Conservation (phyloP, 2,113 vertebrate genomes). For the Myotis yumanensis region DNA sequence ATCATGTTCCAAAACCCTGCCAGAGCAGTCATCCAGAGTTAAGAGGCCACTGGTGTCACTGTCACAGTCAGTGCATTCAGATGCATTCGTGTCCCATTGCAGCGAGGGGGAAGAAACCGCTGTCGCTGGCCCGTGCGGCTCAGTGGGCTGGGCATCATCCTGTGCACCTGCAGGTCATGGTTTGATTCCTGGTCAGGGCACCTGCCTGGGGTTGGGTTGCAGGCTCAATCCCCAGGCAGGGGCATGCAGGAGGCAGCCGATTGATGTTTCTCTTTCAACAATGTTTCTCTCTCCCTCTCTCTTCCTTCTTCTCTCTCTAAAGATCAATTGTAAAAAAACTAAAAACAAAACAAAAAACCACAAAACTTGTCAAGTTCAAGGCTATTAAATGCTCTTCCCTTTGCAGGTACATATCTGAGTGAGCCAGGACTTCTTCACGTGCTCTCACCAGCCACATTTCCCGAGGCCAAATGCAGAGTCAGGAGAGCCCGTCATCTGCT, state of each 20-base stretch:
- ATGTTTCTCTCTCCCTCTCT: not conserved
- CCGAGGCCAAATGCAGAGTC: not conserved
- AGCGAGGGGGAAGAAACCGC: not conserved
- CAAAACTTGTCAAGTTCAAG: not conserved
- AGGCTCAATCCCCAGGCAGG: not conserved
- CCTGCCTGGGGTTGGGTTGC: not conserved
- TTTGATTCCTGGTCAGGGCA: not conserved
- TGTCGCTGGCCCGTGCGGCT: not conserved
- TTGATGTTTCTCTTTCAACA: not conserved
- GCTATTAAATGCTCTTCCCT: not conserved
- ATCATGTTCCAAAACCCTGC: accelerated
- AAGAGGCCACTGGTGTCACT: not conserved
- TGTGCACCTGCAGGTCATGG: not conserved
- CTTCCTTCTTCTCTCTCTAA: not conserved
- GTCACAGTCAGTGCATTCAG: not conserved
- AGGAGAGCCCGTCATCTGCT: too few relatives aligned
- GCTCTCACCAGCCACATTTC: not conserved
- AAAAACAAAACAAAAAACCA: not conserved
- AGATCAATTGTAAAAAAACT: not conserved
- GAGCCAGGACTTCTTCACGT: not conserved
- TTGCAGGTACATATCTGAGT: not conserved
- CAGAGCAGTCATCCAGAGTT: not conserved
- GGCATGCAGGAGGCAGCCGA: not conserved
- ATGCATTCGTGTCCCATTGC: not conserved
- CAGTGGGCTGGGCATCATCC: not conserved